Conservation (phyloP, 2,888 invertebrate species). For the Sturmia bella region DNA sequence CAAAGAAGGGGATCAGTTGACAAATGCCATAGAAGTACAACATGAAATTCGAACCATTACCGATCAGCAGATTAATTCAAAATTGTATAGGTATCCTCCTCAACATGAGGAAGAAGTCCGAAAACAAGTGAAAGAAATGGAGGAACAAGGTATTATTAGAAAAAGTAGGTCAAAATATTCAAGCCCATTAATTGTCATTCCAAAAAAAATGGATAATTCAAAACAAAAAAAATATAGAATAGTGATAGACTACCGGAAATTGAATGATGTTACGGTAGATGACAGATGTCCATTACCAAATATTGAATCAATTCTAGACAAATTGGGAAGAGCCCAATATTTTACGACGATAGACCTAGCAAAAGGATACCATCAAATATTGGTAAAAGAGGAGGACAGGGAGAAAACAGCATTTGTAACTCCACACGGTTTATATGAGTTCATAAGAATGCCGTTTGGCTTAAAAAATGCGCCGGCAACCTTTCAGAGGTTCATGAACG, state of each 20-base stretch:
- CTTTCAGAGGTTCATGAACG: constrained; percentile 6
- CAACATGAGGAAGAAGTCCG: constrained; percentile 17
- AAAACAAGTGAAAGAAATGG: not conserved
- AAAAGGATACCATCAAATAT: constrained; percentile 9
- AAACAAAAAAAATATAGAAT: too few species aligned
- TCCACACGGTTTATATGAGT: constrained; percentile 46
- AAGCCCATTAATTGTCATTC: constrained; percentile 7
- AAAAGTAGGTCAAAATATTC: constrained; percentile 13
- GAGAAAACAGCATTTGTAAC: not conserved
- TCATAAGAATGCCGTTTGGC: constrained; percentile 41
- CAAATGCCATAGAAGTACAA: not conserved
- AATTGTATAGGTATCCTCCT: constrained; percentile 26
- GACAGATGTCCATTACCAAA: too few species aligned
- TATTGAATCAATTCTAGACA: too few species aligned
- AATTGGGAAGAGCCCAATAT: not conserved
- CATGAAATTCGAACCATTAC: constrained; percentile 3
- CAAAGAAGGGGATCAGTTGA: not conserved
- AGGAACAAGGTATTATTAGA: not conserved
- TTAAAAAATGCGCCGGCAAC: constrained; percentile 52
- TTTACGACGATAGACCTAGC: not conserved
- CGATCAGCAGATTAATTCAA: constrained; percentile 19
- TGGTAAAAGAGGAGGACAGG: constrained; percentile 15
- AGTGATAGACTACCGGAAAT: too few species aligned
- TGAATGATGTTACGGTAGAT: too few species aligned
- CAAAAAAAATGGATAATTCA: not conserved